Evolutionary conservation across 2,797 vertebrate species (phyloP).

Genomic region (Agapornis canus): DNA sequence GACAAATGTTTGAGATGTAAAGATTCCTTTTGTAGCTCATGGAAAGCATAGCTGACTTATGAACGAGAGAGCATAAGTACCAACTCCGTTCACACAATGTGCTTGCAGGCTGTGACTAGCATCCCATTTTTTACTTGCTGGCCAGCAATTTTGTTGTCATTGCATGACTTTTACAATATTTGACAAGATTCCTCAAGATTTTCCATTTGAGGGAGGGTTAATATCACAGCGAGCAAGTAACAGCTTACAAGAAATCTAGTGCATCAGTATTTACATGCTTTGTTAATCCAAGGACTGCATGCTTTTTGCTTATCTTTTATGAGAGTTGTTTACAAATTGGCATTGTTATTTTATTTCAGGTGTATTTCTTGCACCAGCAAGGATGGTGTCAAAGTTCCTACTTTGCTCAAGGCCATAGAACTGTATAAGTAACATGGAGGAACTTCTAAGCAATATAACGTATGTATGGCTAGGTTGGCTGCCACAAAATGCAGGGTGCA

Average conservation of each 20-base stretch:
- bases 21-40: constrained; percentile 28
- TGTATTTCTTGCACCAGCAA: background rate
- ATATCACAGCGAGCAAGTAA: background rate
- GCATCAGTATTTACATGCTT: background rate
- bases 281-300: background rate
- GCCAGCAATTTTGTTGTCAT: background rate
- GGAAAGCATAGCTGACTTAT: constrained; percentile 27
- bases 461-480: background rate
- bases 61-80: background rate
- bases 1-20: background rate
- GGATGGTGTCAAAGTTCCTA: background rate
- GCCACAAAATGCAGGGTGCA: background rate
- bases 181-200: background rate
- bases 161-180: background rate
- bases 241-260: background rate
- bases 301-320: background rate
- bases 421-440: background rate
- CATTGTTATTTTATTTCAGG: background rate
- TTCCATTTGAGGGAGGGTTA: background rate
- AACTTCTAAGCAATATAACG: background rate
- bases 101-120: background rate
- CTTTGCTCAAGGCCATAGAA: background rate
- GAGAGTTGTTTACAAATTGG: background rate
- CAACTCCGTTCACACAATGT: background rate
- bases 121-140: background rate